phyloP scores from a whole-genome alignment of 2,888 invertebrate genomes.

The Diarsia brunnea region DNA sequence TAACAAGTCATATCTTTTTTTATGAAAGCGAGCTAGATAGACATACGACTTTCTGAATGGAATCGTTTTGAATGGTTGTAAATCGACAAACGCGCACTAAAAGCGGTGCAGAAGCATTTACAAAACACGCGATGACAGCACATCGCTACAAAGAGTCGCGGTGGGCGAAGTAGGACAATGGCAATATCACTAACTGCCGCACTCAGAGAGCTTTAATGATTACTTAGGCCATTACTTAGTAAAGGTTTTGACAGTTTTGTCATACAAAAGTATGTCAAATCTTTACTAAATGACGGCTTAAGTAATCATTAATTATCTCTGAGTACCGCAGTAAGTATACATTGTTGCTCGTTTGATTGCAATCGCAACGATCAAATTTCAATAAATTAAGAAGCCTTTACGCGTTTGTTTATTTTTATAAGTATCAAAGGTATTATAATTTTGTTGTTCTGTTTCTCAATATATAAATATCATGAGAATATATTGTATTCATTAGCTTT shows the following conservation, averaged over 20 bases:
- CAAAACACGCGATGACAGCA: background rate
- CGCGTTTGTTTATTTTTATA: slow-evolving; percentile 65
- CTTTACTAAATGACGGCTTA: no score
- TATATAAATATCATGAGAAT: slow-evolving; percentile 56
- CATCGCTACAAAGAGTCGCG: background rate
- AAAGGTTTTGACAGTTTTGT: no score
- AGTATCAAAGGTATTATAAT: slow-evolving; percentile 51
- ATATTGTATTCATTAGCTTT: slow-evolving; percentile 53
- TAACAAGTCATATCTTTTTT: no score
- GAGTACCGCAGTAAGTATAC: no score
- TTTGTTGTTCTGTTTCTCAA: slow-evolving; percentile 59
- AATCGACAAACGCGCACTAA: background rate
- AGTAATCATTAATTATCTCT: no score
- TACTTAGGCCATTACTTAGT: no score
- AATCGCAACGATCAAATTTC: slow-evolving; percentile 14
- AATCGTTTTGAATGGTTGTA: background rate
- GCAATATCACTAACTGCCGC: slow-evolving; percentile 11
- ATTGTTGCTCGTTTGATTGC: slow-evolving; percentile 21
- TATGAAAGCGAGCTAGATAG: no score
- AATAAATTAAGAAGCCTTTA: slow-evolving; percentile 36
- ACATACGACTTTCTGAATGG: no score
- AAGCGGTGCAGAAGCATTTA: background rate
- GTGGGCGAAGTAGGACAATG: background rate
- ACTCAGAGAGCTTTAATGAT: no score
- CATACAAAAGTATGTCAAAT: no score